Percentiles rank a stretch among this genome's conserved stretches.
Evolutionary conservation across 2,888 invertebrate genomes (phyloP).

Genomic region (Drosophila ezoana): DNA sequence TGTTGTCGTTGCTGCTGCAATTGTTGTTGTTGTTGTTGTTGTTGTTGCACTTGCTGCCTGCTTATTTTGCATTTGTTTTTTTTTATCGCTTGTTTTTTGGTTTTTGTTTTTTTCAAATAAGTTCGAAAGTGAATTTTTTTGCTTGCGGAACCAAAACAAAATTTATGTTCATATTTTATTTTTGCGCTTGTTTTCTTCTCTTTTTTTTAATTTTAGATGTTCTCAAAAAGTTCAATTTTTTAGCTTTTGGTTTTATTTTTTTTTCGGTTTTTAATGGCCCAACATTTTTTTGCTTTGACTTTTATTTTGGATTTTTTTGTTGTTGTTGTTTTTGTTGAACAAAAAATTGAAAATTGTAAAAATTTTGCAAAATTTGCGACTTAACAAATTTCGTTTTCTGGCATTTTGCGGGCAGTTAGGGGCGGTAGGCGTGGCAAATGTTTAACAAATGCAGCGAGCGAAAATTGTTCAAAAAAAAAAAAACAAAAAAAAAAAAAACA

Average conservation of each 20-base stretch:
- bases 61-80: conserved; percentile 44
- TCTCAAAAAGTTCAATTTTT: conserved; percentile 27
- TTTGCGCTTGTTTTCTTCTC: neutral
- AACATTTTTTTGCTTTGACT: conserved; percentile 5
- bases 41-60: conserved; percentile 29
- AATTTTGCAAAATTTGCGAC: conserved; percentile 15
- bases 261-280: conserved; percentile 8
- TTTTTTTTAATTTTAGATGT: neutral
- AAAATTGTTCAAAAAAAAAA: neutral
- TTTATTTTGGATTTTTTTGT: neutral
- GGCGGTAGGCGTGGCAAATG: conserved; percentile 46
- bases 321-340: conserved; percentile 19
- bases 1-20: conserved; percentile 22
- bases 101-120: conserved; percentile 29
- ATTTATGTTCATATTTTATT: conserved; percentile 41
- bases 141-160: conserved; percentile 51
- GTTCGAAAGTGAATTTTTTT: conserved; percentile 54
- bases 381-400: conserved; percentile 11
- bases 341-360: conserved; percentile 38
- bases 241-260: neutral
- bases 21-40: conserved; percentile 24
- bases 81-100: neutral
- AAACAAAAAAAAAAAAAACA: conserved; percentile 2
- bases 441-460: conserved; percentile 23
- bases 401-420: conserved; percentile 21